phyloP scores from a whole-genome alignment of 2,797 vertebrate species.

The Sebastes diaconus region DNA sequence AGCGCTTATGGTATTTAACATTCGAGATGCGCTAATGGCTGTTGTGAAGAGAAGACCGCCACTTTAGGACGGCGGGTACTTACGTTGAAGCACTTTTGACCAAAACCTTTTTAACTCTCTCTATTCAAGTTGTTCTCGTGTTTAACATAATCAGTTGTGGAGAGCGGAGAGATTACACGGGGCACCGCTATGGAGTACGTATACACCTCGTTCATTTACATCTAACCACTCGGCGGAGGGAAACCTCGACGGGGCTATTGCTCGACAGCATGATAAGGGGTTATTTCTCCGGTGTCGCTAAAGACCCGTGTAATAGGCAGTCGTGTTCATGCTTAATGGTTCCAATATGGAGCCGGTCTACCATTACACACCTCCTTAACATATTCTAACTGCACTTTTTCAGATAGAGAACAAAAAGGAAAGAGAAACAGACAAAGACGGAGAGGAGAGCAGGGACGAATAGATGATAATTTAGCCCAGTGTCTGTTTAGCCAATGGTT shows the following conservation, averaged over 20 bases:
- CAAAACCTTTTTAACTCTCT: conserved; percentile 22
- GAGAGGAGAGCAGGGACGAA: not conserved
- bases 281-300: conserved; percentile 41
- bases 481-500: conserved; percentile 25
- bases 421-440: not conserved
- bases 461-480: conserved; percentile 13
- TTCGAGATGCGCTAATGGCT: conserved; percentile 44
- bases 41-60: conserved; percentile 19
- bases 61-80: conserved; percentile 27
- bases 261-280: conserved; percentile 26
- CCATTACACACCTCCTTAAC: conserved; percentile 32
- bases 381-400: conserved; percentile 1
- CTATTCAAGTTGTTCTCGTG: conserved; percentile 29
- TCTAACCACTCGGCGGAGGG: conserved; percentile 1
- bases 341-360: conserved; percentile 32
- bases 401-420: not conserved
- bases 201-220: conserved; percentile 31
- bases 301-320: conserved; percentile 52
- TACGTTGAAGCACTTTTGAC: conserved; percentile 54
- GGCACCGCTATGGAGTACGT: not conserved
- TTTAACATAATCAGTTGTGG: conserved; percentile 44
- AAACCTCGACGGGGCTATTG: not conserved
- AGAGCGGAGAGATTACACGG: not conserved
- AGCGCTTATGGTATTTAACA: conserved; percentile 20
- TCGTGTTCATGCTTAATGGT: conserved; percentile 38